Base-by-base conservation (phyloP, 2,113 vertebrate genomes). In the Meriones unguiculatus region DNA sequence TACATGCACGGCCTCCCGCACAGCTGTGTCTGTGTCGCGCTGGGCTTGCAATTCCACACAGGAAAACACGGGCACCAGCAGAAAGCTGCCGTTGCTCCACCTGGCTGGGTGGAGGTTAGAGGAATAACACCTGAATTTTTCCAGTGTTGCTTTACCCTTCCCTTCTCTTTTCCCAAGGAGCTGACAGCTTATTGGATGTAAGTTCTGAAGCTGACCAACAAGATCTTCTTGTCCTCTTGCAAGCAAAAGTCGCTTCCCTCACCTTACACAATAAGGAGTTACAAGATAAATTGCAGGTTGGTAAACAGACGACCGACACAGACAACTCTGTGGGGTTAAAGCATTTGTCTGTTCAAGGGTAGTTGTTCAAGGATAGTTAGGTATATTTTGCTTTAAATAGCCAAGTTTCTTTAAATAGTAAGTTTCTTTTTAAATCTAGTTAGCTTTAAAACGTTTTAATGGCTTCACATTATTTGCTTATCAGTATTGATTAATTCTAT, bases 261-360 rank as follows among this genome's bases (percentile, higher is more conserved):
- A 99, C 99, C 38, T 92, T 99, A 97, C 99, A 99, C 98, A 99
- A 99, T 97, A 99, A 99, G 97, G 99, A 99, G 94, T 98, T 99
- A 77, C 98, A 99, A 87, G 98, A 99, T 93, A 99, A 99, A 98
- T 97, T 99, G 72, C 99, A 99, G 99, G 99, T 99, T 89, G 76
- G 11, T 98, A 89, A 90, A 96, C 6, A 69, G 32, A 75, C 41
- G 3, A 13, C 52, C 57, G 41, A 54, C 50, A 38, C 2, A 7
- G 35, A 46, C 73, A 82, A 1, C 89, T 10, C 69, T 90, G 4
- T 91, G 30, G 78, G 88, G 87, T 62, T 54, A 90, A 89, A 62
- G 67, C 94, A 50, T 90, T 89, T 0, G 0, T 38, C 65, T 95
- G 90, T 67, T 94, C 75, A 15, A 59, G 70, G 25, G 64, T 94